phyloP scores from a whole-genome alignment of 2,113 vertebrate species.

The Lasiurus cinereus region DNA sequence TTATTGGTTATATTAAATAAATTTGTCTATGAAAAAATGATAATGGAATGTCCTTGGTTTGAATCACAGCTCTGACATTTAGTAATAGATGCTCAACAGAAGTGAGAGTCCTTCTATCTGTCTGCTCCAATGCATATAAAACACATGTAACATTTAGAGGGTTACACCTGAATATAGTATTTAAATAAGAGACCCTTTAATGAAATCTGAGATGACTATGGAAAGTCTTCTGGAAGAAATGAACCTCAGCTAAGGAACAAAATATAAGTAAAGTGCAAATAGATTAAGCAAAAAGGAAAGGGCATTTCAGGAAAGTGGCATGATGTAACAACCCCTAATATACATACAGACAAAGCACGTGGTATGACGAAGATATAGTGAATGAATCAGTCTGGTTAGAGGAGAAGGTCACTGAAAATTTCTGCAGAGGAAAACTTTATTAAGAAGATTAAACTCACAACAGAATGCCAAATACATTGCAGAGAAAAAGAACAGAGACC shows the following conservation, averaged over 20 bases:
- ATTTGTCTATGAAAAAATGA: not conserved
- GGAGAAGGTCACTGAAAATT: conserved; percentile 19
- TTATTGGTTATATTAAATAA: not conserved
- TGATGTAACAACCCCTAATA: not conserved
- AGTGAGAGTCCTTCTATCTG: not conserved
- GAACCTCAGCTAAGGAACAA: not conserved
- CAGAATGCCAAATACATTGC: not conserved
- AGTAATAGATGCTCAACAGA: not conserved
- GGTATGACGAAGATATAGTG: not conserved
- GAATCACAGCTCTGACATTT: not conserved
- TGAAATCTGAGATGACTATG: not conserved
- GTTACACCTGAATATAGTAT: not conserved
- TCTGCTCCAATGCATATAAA: not conserved
- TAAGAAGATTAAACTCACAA: conserved; percentile 43
- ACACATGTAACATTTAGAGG: not conserved
- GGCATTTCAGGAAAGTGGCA: not conserved
- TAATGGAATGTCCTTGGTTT: not conserved
- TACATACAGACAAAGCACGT: not conserved
- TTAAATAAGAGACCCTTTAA: not conserved
- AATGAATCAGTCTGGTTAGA: not conserved
- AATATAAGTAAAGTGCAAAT: not conserved
- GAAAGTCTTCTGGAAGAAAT: not conserved
- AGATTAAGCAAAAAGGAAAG: not conserved
- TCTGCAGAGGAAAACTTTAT: conserved; percentile 4
- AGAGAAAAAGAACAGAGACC: not conserved